Conservation (phyloP, 2,113 vertebrate genomes). For the Mobula birostris region DNA sequence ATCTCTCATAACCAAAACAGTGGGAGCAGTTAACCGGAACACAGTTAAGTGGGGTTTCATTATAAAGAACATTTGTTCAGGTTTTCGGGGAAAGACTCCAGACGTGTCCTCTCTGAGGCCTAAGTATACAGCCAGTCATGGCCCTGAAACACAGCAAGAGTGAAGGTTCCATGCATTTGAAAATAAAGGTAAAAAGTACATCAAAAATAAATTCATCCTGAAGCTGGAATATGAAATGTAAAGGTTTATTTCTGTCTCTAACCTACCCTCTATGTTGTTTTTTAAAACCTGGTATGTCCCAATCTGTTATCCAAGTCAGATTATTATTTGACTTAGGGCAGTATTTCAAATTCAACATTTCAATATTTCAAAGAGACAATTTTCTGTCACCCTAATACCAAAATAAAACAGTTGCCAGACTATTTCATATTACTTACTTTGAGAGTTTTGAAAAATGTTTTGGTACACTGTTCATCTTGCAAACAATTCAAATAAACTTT, state of each 20-base stretch:
- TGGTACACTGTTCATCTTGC: background rate
- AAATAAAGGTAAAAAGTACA: background rate
- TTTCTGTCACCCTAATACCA: conserved; percentile 22
- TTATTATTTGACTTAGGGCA: background rate
- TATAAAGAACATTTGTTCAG: background rate
- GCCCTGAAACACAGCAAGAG: background rate
- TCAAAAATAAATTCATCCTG: background rate
- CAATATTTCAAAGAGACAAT: conserved; percentile 11
- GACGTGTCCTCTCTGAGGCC: background rate
- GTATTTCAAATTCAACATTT: background rate
- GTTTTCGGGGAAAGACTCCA: background rate
- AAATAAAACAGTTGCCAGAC: background rate
- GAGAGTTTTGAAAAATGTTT: background rate
- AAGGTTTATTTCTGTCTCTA: background rate
- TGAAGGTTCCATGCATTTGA: background rate
- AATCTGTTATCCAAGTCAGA: background rate
- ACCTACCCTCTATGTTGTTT: background rate
- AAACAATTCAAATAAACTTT: background rate
- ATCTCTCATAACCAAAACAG: background rate
- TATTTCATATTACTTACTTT: background rate
- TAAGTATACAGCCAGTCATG: background rate
- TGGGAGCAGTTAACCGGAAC: background rate
- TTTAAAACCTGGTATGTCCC: background rate
- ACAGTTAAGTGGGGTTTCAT: background rate
- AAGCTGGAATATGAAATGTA: background rate